Evolutionary conservation across 2,797 vertebrate species (phyloP).

Genomic region (Artibeus lituratus): DNA sequence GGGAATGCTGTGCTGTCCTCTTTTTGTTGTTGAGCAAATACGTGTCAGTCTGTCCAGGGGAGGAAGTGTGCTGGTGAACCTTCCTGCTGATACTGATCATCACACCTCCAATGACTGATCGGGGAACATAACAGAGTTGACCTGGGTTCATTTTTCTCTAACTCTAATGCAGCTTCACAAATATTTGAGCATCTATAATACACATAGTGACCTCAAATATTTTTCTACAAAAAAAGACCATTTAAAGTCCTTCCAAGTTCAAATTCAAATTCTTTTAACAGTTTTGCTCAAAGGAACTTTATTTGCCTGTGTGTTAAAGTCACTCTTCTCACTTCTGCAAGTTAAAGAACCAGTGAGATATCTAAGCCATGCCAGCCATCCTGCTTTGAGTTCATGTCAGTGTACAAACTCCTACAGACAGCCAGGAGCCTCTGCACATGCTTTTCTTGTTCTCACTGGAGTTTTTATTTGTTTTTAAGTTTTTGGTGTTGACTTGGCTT

Average conservation of each 20-base stretch:
- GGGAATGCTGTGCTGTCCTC: neutral
- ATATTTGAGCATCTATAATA: neutral
- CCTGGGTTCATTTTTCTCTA: neutral
- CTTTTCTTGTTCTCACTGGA: neutral
- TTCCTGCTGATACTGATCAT: neutral
- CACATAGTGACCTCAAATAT: neutral
- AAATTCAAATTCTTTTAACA: neutral
- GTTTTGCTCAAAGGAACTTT: neutral
- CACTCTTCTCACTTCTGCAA: neutral
- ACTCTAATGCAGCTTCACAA: neutral
- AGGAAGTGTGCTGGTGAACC: neutral
- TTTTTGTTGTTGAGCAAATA: neutral
- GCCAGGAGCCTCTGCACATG: neutral
- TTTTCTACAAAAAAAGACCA: neutral
- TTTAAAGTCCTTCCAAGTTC: neutral
- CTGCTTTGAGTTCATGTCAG: neutral
- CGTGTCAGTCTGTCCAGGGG: no score
- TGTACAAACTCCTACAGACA: neutral
- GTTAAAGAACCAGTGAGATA: neutral
- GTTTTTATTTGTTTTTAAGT: neutral
- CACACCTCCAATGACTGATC: neutral
- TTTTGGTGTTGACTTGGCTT: neutral
- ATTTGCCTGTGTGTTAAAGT: neutral
- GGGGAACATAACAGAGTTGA: neutral
- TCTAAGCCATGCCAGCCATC: fast-evolving